Percentiles rank a stretch among this genome's conserved stretches.
These are phyloP conservation scores for Sebastes baramenuke DNA, from an alignment of 2,797 vertebrate genomes.

Conservation along the genomic window DNA sequence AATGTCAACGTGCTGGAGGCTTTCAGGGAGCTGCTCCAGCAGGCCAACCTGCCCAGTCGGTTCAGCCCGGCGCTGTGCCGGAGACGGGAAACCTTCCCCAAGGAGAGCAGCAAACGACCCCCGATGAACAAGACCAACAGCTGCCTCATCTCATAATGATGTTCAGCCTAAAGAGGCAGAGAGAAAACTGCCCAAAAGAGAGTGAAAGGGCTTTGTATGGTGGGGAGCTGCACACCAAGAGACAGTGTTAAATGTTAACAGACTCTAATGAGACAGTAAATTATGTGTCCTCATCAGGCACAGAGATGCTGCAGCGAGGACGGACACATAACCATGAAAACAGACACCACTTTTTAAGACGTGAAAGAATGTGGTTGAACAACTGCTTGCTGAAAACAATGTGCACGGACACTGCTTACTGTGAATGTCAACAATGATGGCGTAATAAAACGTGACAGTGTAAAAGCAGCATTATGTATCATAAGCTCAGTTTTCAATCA, in stretches of 20 bases:
- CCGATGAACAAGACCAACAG: slow-evolving; percentile 91
- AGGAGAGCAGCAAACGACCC: slow-evolving; percentile 73
- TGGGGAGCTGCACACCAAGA: not conserved
- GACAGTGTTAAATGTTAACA: not conserved
- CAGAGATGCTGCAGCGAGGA: not conserved
- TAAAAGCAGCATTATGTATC: not conserved
- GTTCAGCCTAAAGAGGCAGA: not conserved
- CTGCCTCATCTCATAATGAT: slow-evolving; percentile 84
- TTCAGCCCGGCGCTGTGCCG: slow-evolving; percentile 83
- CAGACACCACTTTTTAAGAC: not conserved
- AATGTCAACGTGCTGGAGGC: slow-evolving; percentile 88
- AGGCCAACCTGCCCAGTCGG: slow-evolving; percentile 84
- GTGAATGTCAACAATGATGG: slow-evolving; percentile 19
- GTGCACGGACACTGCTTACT: not conserved
- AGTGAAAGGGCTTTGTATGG: not conserved
- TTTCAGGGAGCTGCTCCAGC: slow-evolving; percentile 88
- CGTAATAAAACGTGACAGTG: not conserved
- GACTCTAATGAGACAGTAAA: not conserved
- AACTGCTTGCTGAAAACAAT: not conserved
- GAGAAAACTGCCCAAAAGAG: not conserved
- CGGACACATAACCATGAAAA: not conserved
- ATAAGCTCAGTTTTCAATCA: not conserved
- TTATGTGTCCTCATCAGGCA: not conserved
- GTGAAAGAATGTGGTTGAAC: slow-evolving; percentile 8
- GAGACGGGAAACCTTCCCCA: slow-evolving; percentile 87